Conservation (phyloP, 2,113 vertebrate species). For the Dromaius novaehollandiae region DNA sequence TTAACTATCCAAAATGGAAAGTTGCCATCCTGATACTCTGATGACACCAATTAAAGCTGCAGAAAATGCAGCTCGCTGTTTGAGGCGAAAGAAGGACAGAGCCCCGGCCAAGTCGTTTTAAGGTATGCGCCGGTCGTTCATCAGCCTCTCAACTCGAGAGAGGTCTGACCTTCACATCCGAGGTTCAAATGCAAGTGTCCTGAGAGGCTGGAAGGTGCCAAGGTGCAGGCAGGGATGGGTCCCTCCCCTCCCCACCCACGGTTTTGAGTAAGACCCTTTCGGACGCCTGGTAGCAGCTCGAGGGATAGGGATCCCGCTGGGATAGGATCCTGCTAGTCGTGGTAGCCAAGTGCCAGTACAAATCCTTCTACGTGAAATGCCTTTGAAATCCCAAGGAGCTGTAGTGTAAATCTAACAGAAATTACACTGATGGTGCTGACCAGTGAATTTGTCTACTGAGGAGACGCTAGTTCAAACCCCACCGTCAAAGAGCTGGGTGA, state of each 20-base stretch:
- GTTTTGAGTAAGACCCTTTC: not conserved
- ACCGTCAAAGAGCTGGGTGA: not conserved
- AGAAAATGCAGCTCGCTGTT: not conserved
- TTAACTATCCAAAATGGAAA: slow-evolving; percentile 13
- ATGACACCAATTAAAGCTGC: not conserved
- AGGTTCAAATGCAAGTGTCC: not conserved
- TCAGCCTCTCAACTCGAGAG: not conserved
- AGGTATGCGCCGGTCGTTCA: not conserved
- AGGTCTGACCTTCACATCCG: not conserved
- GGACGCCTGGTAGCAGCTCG: not conserved
- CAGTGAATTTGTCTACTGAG: not conserved
- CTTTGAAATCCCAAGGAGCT: not conserved
- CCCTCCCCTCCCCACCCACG: not conserved
- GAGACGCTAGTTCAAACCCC: not conserved
- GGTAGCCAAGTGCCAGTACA: not conserved
- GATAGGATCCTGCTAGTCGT: not conserved
- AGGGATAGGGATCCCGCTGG: not conserved
- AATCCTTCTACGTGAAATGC: not conserved
- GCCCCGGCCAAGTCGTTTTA: not conserved
- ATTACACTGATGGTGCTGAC: not conserved
- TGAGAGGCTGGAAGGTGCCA: not conserved
- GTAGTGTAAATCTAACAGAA: not conserved
- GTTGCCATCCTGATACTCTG: not conserved
- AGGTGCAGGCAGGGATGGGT: not conserved
- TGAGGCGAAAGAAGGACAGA: not conserved